Evolutionary conservation across 2,797 vertebrate species (phyloP).

Genomic region (Pempheris klunzingeri): DNA sequence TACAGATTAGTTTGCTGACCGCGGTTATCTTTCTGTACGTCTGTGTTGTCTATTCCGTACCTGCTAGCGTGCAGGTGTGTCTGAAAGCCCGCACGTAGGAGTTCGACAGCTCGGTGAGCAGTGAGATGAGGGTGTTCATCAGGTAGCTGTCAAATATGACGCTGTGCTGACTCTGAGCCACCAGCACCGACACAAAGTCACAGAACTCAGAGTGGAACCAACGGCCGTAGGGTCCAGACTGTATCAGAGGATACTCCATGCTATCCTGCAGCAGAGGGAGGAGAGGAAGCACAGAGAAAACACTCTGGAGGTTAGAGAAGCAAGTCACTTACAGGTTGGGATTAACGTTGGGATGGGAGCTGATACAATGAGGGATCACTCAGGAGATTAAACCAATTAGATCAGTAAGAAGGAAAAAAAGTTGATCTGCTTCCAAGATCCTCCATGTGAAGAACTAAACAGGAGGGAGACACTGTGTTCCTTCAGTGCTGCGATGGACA

Average conservation of each 20-base stretch:
- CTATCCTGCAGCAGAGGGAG: constrained; percentile 80
- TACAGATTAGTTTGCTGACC: not conserved
- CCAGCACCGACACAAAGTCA: constrained; percentile 91
- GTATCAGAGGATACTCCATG: constrained; percentile 90
- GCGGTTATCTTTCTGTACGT: not conserved
- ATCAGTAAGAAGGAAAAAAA: constrained; percentile 2
- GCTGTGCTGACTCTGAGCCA: constrained; percentile 90
- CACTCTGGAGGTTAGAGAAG: not conserved
- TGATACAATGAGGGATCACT: not conserved
- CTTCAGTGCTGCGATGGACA: not conserved
- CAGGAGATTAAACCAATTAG: constrained; percentile 16
- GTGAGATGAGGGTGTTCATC: constrained; percentile 90
- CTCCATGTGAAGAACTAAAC: constrained; percentile 2
- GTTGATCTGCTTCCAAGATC: not conserved
- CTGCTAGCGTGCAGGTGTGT: constrained; percentile 94
- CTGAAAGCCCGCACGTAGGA: constrained; percentile 91
- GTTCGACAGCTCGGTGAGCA: constrained; percentile 90
- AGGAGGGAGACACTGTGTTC: not conserved
- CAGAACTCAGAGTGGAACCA: constrained; percentile 93
- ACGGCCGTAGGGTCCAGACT: constrained; percentile 89
- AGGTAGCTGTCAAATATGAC: constrained; percentile 91
- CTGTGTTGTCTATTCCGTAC: constrained; percentile 67
- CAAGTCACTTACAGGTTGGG: not conserved
- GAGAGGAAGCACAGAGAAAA: not conserved
- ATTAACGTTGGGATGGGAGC: too few species aligned